Percentiles rank a stretch among this genome's conserved stretches.
phyloP scores from a whole-genome alignment of 2,888 invertebrate genomes.

The Biston betularia region DNA sequence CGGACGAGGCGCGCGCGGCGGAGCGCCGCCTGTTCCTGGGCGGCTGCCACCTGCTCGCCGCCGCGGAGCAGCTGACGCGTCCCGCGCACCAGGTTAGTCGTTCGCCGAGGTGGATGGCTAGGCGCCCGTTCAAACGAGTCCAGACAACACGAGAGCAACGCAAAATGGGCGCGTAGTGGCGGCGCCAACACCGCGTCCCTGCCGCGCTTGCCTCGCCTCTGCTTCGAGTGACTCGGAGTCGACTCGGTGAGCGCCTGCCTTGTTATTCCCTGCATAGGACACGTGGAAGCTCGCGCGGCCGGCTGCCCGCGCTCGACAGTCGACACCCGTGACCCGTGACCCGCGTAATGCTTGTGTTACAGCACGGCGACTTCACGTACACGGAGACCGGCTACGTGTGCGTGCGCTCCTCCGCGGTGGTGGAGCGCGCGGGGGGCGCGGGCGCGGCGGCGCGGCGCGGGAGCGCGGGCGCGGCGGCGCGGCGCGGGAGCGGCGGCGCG shows the following conservation, averaged over 20 bases:
- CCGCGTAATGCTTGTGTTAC: not conserved
- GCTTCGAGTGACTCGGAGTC: too few relatives aligned
- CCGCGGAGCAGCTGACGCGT: not conserved
- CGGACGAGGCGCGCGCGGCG: not conserved
- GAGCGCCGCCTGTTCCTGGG: not conserved
- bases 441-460: not conserved
- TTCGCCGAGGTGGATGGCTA: too few relatives aligned
- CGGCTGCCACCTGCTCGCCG: constrained; percentile 1
- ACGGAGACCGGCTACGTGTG: not conserved
- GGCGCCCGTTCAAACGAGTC: too few relatives aligned
- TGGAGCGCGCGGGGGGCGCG: not conserved
- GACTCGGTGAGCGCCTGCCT: too few relatives aligned
- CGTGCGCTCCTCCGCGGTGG: not conserved
- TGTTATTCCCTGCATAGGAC: too few relatives aligned
- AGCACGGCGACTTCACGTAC: not conserved
- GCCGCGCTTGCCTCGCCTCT: too few relatives aligned
- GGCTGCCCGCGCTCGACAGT: not conserved
- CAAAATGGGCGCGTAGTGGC: too few relatives aligned
- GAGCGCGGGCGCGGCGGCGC: not conserved
- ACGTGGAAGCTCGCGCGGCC: too few relatives aligned
- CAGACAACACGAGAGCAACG: too few relatives aligned
- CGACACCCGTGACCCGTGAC: too few relatives aligned
- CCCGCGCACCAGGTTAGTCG: not conserved
- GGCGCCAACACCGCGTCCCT: too few relatives aligned
- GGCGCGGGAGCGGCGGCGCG: not conserved